These are phyloP conservation scores for Drosophila mettleri DNA, from an alignment of 2,888 invertebrate species.

Conservation along the genomic window DNA sequence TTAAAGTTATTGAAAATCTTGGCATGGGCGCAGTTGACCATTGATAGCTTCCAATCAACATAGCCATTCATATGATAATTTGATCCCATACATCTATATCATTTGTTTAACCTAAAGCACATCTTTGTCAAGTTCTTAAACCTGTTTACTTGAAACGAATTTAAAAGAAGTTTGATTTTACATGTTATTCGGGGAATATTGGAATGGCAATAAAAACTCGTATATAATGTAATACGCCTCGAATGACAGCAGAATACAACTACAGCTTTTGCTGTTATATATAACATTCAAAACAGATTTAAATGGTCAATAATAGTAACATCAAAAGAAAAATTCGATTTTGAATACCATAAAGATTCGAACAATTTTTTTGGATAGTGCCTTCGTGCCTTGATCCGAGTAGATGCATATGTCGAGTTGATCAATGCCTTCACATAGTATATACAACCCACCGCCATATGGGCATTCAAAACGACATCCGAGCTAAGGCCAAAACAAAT, in stretches of 20 bases:
- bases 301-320: no score
- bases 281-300: neutral
- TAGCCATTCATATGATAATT: conserved; percentile 54
- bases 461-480: conserved; percentile 37
- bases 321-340: no score
- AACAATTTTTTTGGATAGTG: no score
- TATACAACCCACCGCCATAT: conserved; percentile 7
- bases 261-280: no score
- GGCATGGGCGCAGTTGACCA: conserved; percentile 17
- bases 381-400: no score
- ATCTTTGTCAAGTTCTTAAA: conserved; percentile 32
- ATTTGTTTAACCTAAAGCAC: conserved; percentile 19
- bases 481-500: conserved; percentile 41
- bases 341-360: no score
- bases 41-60: conserved; percentile 54
- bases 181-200: conserved; percentile 1
- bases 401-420: neutral
- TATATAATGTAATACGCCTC: neutral
- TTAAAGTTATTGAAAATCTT: conserved; percentile 42
- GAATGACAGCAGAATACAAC: no score
- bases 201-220: neutral
- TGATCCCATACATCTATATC: conserved; percentile 33
- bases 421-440: conserved; percentile 54
- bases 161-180: conserved; percentile 7
- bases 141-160: conserved; percentile 25